Percentiles rank a stretch among this genome's conserved stretches.
Evolutionary conservation across 2,888 invertebrate species (phyloP).

Genomic region (Chrysodeixis includens): DNA sequence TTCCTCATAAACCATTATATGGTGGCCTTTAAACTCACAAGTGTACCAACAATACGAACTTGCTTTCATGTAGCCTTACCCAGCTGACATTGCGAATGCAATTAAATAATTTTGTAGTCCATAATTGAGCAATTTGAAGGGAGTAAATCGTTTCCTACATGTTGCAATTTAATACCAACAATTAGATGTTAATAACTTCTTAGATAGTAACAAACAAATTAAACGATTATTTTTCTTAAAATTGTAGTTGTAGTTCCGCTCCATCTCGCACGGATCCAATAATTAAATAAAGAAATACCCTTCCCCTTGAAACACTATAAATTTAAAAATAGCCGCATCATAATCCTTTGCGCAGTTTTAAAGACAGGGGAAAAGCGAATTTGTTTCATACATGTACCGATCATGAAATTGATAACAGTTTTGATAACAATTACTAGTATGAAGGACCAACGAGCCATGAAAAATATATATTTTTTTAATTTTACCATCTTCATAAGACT

Average conservation of each 20-base stretch:
- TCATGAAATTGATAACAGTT: no score
- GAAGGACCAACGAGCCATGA: no score
- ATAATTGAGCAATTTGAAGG: conserved; percentile 57
- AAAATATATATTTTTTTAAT: no score
- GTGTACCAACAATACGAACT: conserved; percentile 37
- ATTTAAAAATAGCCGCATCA: no score
- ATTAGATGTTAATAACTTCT: conserved; percentile 1
- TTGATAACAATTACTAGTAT: no score
- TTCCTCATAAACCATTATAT: conserved; percentile 35
- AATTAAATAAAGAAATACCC: no score
- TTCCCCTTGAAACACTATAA: no score
- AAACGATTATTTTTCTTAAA: background rate
- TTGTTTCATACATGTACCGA: no score
- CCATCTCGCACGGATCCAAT: no score
- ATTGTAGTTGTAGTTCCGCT: background rate
- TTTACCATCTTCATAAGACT: no score
- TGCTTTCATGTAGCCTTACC: conserved; percentile 59
- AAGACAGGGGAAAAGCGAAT: no score
- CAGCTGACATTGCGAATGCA: conserved; percentile 55
- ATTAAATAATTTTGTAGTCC: conserved; percentile 59
- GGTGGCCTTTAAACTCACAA: conserved; percentile 49
- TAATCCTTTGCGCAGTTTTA: no score
- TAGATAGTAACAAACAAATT: background rate
- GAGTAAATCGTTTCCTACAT: conserved; percentile 56
- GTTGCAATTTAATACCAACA: conserved; percentile 12